Percentiles rank a stretch among this genome's conserved stretches.
phyloP scores from a whole-genome alignment of 2,797 vertebrate species.

The Phrynocephalus forsythii region DNA sequence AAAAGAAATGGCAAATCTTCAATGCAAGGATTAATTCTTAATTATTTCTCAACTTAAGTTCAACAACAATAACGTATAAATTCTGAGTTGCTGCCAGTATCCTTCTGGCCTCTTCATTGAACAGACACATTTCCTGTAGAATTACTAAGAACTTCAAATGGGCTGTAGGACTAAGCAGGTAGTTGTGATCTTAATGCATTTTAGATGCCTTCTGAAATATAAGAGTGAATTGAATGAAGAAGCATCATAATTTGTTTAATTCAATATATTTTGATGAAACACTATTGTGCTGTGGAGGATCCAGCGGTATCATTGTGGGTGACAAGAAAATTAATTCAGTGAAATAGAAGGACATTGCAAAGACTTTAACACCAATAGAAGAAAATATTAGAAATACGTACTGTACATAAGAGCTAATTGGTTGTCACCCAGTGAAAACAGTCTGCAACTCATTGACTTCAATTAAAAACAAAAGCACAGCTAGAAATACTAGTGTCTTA shows the following conservation, averaged over 20 bases:
- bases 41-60: not conserved
- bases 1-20: not conserved
- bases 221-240: conserved; percentile 5
- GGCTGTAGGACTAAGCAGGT: not conserved
- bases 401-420: conserved; percentile 22
- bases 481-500: conserved; percentile 8
- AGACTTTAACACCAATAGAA: conserved; percentile 14
- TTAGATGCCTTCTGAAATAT: conserved; percentile 16
- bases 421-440: conserved; percentile 19
- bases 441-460: conserved; percentile 29
- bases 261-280: not conserved
- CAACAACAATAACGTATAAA: not conserved
- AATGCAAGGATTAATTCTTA: conserved; percentile 3
- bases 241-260: not conserved
- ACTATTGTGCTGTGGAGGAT: not conserved
- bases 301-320: conserved; percentile 7
- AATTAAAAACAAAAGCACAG: conserved; percentile 32
- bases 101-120: not conserved
- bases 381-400: conserved; percentile 15
- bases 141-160: not conserved
- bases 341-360: conserved; percentile 9
- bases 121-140: not conserved
- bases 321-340: conserved; percentile 38
- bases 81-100: not conserved
- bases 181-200: not conserved